Conservation (phyloP, 2,888 invertebrate genomes). For the Yponomeuta sedellus region DNA sequence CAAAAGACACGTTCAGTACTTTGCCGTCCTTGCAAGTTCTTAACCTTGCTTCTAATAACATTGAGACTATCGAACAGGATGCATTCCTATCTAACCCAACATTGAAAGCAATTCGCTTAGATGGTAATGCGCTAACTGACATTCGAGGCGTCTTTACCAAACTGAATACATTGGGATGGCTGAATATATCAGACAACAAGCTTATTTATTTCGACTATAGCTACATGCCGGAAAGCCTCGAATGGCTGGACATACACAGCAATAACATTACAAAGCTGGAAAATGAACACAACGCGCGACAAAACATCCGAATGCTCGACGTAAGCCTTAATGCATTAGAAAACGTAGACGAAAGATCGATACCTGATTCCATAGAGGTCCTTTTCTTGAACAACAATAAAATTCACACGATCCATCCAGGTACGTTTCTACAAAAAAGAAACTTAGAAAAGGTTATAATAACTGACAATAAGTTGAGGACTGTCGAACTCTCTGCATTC, state of each 20-base stretch:
- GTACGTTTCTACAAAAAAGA: slow-evolving; percentile 82
- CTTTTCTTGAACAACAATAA: slow-evolving; percentile 86
- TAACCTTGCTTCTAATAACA: slow-evolving; percentile 87
- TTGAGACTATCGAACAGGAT: slow-evolving; percentile 84
- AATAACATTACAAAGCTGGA: slow-evolving; percentile 85
- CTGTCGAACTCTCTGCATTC: slow-evolving; percentile 83
- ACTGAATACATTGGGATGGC: slow-evolving; percentile 83
- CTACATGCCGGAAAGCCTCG: slow-evolving; percentile 83
- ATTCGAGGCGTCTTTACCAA: slow-evolving; percentile 86
- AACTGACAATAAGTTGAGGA: slow-evolving; percentile 84
- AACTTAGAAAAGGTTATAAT: slow-evolving; percentile 86
- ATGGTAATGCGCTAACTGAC: slow-evolving; percentile 85
- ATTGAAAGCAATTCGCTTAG: slow-evolving; percentile 84
- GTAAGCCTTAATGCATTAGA: slow-evolving; percentile 84
- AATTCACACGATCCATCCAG: slow-evolving; percentile 82
- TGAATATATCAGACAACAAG: slow-evolving; percentile 88
- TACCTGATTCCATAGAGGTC: slow-evolving; percentile 85
- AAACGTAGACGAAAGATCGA: slow-evolving; percentile 80
- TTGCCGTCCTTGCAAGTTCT: slow-evolving; percentile 84
- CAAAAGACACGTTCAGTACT: slow-evolving; percentile 83
- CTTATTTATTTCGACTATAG: slow-evolving; percentile 88
- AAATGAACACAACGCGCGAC: slow-evolving; percentile 81
- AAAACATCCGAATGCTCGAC: slow-evolving; percentile 85
- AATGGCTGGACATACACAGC: slow-evolving; percentile 88
- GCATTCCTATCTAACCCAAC: slow-evolving; percentile 85